phyloP scores from a whole-genome alignment of 2,113 vertebrate species.

The Nettapus auritus region DNA sequence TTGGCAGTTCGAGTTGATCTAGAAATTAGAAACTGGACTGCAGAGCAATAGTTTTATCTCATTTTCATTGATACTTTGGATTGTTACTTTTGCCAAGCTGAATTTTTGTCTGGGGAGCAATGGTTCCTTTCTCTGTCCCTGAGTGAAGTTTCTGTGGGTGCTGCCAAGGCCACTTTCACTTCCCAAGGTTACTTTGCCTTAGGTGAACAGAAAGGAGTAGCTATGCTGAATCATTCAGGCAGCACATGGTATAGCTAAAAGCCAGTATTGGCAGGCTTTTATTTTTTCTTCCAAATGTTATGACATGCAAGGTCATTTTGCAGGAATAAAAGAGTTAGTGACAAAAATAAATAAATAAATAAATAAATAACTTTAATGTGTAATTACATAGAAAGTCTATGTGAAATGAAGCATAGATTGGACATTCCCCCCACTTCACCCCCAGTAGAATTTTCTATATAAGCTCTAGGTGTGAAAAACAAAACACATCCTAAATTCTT shows the following conservation, averaged over 20 bases:
- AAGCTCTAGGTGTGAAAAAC: neutral
- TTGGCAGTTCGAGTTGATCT: neutral
- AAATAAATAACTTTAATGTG: too few species aligned
- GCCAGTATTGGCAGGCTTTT: neutral
- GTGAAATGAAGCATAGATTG: neutral
- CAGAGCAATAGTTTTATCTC: neutral
- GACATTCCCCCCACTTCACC: accelerated
- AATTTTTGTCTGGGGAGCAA: neutral
- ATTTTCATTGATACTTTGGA: neutral
- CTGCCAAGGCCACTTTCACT: neutral
- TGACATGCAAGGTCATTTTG: neutral
- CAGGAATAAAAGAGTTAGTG: neutral
- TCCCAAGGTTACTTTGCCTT: neutral
- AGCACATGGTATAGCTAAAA: neutral
- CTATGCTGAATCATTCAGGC: neutral
- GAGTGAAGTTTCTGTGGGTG: neutral
- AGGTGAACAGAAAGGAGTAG: neutral
- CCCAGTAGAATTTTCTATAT: neutral
- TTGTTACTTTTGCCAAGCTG: neutral
- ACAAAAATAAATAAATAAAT: neutral
- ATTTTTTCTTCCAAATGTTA: neutral
- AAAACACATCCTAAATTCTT: neutral
- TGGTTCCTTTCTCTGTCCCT: neutral
- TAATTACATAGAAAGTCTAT: neutral
- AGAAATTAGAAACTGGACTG: neutral